Evolutionary conservation across 2,797 vertebrate species (phyloP), one percentile per base, ranked within the genome.

Genomic region (Austrolebias charrua): DNA sequence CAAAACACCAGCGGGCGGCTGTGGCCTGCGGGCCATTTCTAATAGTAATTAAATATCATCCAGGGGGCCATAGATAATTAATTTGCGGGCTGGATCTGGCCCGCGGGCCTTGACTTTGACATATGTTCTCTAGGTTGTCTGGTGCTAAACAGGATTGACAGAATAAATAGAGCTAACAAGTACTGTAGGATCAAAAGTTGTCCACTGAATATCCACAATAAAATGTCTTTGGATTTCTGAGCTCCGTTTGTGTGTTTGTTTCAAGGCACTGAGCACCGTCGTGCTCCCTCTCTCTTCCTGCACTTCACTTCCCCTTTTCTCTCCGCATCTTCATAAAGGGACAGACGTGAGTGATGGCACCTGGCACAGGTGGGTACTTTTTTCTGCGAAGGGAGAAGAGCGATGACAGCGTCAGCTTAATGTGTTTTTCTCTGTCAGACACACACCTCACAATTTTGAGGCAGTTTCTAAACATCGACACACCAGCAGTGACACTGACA

Each of bases 401-500:
- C 64, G 83, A 76, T 71, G 75, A 80, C 75, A 62, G 80, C 54
- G 58, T 76, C 72, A 62, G 74, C 63, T 64, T 79, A 69, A 72
- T 76, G 66, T 79, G 57, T 59, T 63, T 70, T 68, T 67, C 53
- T 56, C 65, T 58, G 50, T 60, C 55, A 58, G 24, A 4, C 33
- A 45, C 65, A 40, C 31, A 62, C 42, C 45, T 19, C 59, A 63
- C 63, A 65, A 31, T 33, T 45, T 50, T 60, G 29, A 70, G 60
- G 28, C 16, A 2, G 24, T 38, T 65, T 63, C 38, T 28, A 43
- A 70, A 73, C 4, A 7, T n/a, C 53, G 49, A 69, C 60, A 55
- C 64, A 70, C 63, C 28, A 16, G 9, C 46, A 20, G 18, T 54
- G 53, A 80, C 62, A 63, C 19, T 16, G 50, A 67, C 56, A 73